Base-by-base conservation (phyloP, 2,113 vertebrate genomes). In the Meleagris gallopavo region DNA sequence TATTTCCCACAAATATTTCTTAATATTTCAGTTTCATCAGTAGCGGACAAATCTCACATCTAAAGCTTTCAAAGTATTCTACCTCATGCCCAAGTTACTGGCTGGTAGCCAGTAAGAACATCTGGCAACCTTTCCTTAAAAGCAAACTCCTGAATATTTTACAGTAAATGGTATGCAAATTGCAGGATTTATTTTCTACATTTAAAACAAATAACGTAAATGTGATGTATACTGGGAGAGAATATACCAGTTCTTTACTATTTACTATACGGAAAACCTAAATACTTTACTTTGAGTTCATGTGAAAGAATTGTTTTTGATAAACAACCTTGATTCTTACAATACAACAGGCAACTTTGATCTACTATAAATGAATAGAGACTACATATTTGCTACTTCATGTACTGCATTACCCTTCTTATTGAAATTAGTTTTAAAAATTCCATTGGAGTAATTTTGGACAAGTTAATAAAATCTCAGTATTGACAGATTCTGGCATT, bases 171-270 rank as follows among this genome's bases (percentile, higher is more conserved):
- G n/a, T 32, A 21, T 54, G 4, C 1, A 60, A 82, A 58, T 50
- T n/a, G 3, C 7, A 64, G 20, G 27, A 54, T 21, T 20, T 36
- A 40, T 19, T 84, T 89, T 62, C 40, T 32, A 78, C 3, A 7
- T 3, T 71, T 81, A 34, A 71, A 48, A 17, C 16, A 75, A 25
- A 15, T 4, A 48, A 67, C 8, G 5, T 54, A 43, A 52, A 45
- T 6, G n/a, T 30, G 3, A 1, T 66, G 1, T 30, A 66, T 10
- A 62, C 14, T 58, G 12, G 3, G 41, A 6, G 5, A 70, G 9
- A 77, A 70, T 54, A 2, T 21, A 25, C 3, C 2, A 62, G 45
- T 29, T 36, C 11, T 50, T 86, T 30, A 57, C 5, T 41, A 70
- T 70, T 52, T 48, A 48, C 18, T 32, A 1, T 34, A 8, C 34